Evolutionary conservation across 2,797 vertebrate species (phyloP).

Genomic region (Labeo calbasu): DNA sequence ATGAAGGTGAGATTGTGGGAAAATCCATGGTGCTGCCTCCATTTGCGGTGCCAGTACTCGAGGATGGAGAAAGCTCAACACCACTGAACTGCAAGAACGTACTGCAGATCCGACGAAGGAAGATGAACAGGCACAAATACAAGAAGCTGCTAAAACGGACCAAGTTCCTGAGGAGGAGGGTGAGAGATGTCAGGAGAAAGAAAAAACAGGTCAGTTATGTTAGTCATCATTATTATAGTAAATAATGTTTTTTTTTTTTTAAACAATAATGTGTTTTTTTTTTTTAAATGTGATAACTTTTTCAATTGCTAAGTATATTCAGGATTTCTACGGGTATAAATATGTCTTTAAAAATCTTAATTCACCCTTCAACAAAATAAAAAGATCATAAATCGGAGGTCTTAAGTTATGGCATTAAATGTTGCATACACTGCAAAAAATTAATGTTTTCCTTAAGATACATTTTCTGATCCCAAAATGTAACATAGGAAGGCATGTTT

Average conservation of each 20-base stretch:
- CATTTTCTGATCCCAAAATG: neutral
- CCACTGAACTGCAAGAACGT: conserved; percentile 86
- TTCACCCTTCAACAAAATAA: neutral
- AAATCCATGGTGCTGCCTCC: conserved; percentile 74
- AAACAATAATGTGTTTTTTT: neutral
- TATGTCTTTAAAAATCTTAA: neutral
- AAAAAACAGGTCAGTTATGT: conserved; percentile 84
- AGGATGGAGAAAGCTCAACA: conserved; percentile 58
- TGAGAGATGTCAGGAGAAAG: conserved; percentile 78
- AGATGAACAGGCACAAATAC: conserved; percentile 94
- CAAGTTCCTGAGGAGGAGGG: conserved; percentile 81
- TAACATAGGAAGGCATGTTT: neutral
- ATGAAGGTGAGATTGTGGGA: conserved; percentile 59
- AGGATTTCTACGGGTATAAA: neutral
- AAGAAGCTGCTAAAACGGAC: conserved; percentile 88
- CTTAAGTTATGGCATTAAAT: neutral
- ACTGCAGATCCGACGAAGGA: conserved; percentile 89
- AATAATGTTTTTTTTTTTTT: neutral
- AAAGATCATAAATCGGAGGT: neutral
- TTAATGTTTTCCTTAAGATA: too few relatives aligned
- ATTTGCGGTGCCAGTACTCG: conserved; percentile 62
- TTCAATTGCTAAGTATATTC: neutral
- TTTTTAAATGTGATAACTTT: neutral
- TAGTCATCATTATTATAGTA: neutral
- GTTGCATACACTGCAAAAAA: neutral